These are phyloP conservation scores for Schizopygopsis malacanthus DNA, from an alignment of 2,797 vertebrate species.

Conservation along the genomic window DNA sequence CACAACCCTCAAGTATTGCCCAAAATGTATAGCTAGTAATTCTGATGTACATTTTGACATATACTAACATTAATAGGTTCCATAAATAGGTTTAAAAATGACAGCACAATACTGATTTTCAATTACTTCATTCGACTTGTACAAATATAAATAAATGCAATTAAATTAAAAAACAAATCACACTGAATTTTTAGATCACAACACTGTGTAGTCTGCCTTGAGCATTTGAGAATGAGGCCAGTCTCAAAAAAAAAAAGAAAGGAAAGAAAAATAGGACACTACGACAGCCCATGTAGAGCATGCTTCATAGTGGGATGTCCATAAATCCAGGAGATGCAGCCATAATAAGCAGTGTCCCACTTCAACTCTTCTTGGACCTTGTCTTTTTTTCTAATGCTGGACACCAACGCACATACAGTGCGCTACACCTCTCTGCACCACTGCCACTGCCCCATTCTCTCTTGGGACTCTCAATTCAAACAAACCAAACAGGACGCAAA, in stretches of 20 bases:
- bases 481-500: conserved; percentile 18
- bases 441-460: conserved; percentile 16
- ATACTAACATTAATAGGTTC: neutral
- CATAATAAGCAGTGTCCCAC: conserved; percentile 55
- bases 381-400: conserved; percentile 15
- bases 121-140: neutral
- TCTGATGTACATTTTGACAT: neutral
- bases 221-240: conserved; percentile 68
- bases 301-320: conserved; percentile 68
- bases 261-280: conserved; percentile 69
- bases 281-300: conserved; percentile 65
- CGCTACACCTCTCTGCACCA: conserved; percentile 10
- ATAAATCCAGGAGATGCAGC: conserved; percentile 71
- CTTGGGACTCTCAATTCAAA: conserved; percentile 7
- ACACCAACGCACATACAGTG: neutral
- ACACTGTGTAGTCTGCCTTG: conserved; percentile 71
- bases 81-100: neutral
- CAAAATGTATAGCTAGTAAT: neutral
- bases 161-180: neutral
- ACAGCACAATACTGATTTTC: neutral
- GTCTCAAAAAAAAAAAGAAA: conserved; percentile 61
- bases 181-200: conserved; percentile 54
- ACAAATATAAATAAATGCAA: neutral
- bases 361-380: conserved; percentile 48
- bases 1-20: neutral